Evolutionary conservation across 2,888 invertebrate species (phyloP).

Genomic region (Stenchaetothrips biformis): DNA sequence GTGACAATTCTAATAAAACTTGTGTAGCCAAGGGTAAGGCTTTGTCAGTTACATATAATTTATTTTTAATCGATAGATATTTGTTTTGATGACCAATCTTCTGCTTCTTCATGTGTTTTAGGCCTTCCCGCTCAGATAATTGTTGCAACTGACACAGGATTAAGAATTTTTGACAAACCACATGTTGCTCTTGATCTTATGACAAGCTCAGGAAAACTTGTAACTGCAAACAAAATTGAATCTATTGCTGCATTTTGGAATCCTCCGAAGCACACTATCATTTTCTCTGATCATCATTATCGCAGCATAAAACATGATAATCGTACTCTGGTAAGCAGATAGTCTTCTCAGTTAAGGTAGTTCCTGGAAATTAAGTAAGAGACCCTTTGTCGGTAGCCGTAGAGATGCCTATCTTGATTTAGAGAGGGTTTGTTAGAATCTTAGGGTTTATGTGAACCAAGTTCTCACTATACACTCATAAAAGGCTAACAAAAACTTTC

Average conservation of each 20-base stretch:
- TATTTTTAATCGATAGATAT: conserved; percentile 42
- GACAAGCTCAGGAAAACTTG: conserved; percentile 39
- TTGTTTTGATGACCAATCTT: conserved; percentile 39
- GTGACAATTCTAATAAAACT: conserved; percentile 31
- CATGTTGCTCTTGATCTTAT: conserved; percentile 46
- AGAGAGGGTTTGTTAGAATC: no score
- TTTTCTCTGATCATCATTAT: conserved; percentile 51
- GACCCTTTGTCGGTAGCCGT: no score
- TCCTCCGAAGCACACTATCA: conserved; percentile 42
- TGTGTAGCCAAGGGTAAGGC: conserved; percentile 42
- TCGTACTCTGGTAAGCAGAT: conserved; percentile 32
- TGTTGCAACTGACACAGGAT: conserved; percentile 59
- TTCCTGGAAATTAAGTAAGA: no score
- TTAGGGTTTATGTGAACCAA: no score
- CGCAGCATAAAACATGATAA: conserved; percentile 46
- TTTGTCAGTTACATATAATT: conserved; percentile 1
- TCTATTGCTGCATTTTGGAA: conserved; percentile 52
- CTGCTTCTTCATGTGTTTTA: conserved; percentile 44
- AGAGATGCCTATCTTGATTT: no score
- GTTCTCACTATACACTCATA: no score
- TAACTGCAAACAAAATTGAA: conserved; percentile 51
- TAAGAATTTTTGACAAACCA: conserved; percentile 58
- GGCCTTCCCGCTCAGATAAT: conserved; percentile 59
- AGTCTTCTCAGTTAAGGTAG: background rate
- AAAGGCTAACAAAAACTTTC: no score